Percentiles rank a stretch among this genome's conserved stretches.
phyloP scores from a whole-genome alignment of 2,797 vertebrate genomes.

The Galagoides demidoff region DNA sequence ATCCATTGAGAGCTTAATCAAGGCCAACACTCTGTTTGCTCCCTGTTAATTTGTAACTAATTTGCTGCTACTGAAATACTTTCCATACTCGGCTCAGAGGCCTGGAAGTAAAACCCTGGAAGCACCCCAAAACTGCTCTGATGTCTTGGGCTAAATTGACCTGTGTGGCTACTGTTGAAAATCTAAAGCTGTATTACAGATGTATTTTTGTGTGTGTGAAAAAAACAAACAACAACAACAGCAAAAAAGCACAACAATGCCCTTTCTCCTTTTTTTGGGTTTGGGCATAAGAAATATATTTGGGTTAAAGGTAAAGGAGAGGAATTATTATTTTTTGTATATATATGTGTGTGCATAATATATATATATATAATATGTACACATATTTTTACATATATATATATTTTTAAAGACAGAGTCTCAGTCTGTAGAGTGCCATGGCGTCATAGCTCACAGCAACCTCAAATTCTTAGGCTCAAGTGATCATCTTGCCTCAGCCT shows the following conservation, averaged over 20 bases:
- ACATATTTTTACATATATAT: too few species aligned
- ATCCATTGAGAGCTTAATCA: conserved; percentile 10
- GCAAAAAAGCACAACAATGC: not conserved
- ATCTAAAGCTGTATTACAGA: not conserved
- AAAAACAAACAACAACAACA: not conserved
- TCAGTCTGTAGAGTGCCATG: too few species aligned
- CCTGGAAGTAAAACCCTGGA: not conserved
- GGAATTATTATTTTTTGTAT: not conserved
- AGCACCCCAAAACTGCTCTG: too few species aligned
- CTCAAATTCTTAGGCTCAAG: too few species aligned
- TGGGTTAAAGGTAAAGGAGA: not conserved
- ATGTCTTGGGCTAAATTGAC: not conserved
- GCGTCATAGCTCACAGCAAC: too few species aligned
- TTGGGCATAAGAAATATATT: not conserved
- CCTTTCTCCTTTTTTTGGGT: not conserved
- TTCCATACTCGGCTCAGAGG: not conserved
- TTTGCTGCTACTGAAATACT: not conserved
- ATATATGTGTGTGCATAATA: too few species aligned
- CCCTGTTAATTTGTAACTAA: conserved; percentile 48
- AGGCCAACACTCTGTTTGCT: not conserved
- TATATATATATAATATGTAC: too few species aligned
- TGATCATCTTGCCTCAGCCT: too few species aligned
- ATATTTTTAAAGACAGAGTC: too few species aligned
- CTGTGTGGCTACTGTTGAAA: not conserved
- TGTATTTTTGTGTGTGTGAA: conserved; percentile 51